Evolutionary conservation across 2,113 vertebrate species (phyloP), one percentile per base, ranked within the genome.

Genomic region (Lophochroa leadbeateri): DNA sequence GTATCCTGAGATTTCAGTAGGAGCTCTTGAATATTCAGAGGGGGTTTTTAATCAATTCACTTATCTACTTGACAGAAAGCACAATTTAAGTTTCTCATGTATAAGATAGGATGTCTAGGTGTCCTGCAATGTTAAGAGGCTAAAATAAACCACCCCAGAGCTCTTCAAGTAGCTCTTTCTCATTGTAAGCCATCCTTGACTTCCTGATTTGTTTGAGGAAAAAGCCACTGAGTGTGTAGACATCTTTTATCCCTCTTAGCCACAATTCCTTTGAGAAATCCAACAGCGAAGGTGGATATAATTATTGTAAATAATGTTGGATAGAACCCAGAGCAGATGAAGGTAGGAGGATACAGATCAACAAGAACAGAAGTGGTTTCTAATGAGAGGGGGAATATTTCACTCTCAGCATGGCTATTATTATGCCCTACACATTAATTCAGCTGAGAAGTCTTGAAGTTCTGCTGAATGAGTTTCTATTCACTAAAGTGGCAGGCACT

Each of bases 341-440:
- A 94, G 85, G 88, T 92, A 88, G 92, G 82, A 94, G 93, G 96
- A 93, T 90, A 94, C 90, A 96, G 90, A 92, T 96, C 94, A 94
- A 93, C 86, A 92, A 94, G 92, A 94, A 88, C 69, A 96, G 96
- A 96, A 96, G 96, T 95, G 96, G 79, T 94, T 97, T 90, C 96
- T 97, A 94, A 96, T 92, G 90, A 97, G 90, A 92, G 79, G 86
- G 75, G 79, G 92, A 93, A 94, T 93, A 90, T 94, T 94, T 96
- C 76, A 67, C 88, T 90, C 94, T 90, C 96, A 96, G 94, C 90
- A 94, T 88, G 92, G 85, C 88, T 96, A 53, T 94, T 95, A 95
- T 93, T 94, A 88, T 88, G 86, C 80, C 92, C 95, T 92, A 93
- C 55, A 47, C 79, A 84, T 96, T 95, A 97, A 96, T 94, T 94